Evolutionary conservation across 2,113 vertebrate species (phyloP), one percentile per base, ranked within the genome.

Genomic region (Notiomystis cincta): DNA sequence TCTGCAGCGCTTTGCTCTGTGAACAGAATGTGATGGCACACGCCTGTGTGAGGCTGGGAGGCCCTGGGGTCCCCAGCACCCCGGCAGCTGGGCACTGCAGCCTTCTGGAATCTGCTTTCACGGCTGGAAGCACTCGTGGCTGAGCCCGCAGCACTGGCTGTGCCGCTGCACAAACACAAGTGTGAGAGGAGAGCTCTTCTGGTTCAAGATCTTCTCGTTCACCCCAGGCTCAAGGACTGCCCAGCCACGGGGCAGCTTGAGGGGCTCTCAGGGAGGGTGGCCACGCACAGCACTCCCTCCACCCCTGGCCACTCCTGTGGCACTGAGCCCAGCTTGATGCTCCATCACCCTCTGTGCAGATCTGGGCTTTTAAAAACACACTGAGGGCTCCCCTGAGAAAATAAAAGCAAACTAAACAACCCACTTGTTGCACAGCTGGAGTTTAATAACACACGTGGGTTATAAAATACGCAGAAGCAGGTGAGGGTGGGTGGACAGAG

Each of bases 141-240:
- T n/a, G 77, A 60, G 91, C 69, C 77, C 0, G 0, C 53, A 65
- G 85, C 83, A 31, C 1, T 48, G 9, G 66, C 4, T 0, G 5
- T 61, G 85, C 60, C 10, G 0, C 50, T 20, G 47, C 90, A 25
- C 2, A 0, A 33, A 2, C 80, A 78, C 81, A 66, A 87, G 94
- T 37, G 81, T 13, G 53, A 42, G 27, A 91, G 80, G 93, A 96
- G 96, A 25, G 93, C 93, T 93, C 95, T 94, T 96, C 44, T 95
- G 93, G 37, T 15, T 96, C 48, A 61, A 96, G 84, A 96, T 60
- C 81, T 77, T 20, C 95, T 94, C 25, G 0, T 57, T 87, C 89
- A 93, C 31, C 83, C 83, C 28, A 1, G 76, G 69, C 91, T 91
- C 77, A 53, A 94, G 95, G 58, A 18, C 4, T 56, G 90, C 92